Conservation (phyloP, 1,140 invertebrate genomes). For the Philopotamus ludificatus region DNA sequence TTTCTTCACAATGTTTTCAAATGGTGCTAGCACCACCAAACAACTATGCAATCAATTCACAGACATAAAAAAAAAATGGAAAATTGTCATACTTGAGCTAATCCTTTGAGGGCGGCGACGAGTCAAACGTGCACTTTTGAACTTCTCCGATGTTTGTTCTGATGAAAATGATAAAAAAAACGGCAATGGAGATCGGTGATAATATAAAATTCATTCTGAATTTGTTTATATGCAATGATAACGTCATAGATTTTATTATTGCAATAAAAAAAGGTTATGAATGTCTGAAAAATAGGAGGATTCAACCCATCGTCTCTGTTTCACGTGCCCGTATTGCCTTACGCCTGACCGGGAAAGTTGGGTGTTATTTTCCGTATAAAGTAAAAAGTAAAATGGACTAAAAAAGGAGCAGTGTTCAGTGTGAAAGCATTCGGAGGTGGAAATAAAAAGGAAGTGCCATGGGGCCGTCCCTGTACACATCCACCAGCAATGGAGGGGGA, state of each 20-base stretch:
- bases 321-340: neutral
- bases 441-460: slow-evolving; percentile 41
- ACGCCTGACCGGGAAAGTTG: slow-evolving; percentile 14
- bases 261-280: no score
- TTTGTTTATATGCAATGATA: no score
- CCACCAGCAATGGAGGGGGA: slow-evolving; percentile 1
- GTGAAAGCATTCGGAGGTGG: slow-evolving; percentile 40
- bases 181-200: no score
- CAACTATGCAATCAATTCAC: no score
- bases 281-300: neutral
- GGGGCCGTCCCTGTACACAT: slow-evolving; percentile 24
- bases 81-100: no score
- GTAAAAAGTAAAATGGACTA: slow-evolving; percentile 38
- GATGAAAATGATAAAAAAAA: no score
- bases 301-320: neutral
- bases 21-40: neutral
- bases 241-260: no score
- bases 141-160: no score
- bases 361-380: slow-evolving; percentile 40
- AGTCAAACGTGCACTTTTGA: no score
- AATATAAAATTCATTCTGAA: no score
- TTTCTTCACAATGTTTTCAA: neutral
- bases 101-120: no score
- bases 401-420: slow-evolving; percentile 39
- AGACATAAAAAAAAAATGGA: no score